Percentiles rank a stretch among this genome's conserved stretches.
Conservation (phyloP, 2,888 invertebrate genomes). For the Sialis fuliginosa region DNA sequence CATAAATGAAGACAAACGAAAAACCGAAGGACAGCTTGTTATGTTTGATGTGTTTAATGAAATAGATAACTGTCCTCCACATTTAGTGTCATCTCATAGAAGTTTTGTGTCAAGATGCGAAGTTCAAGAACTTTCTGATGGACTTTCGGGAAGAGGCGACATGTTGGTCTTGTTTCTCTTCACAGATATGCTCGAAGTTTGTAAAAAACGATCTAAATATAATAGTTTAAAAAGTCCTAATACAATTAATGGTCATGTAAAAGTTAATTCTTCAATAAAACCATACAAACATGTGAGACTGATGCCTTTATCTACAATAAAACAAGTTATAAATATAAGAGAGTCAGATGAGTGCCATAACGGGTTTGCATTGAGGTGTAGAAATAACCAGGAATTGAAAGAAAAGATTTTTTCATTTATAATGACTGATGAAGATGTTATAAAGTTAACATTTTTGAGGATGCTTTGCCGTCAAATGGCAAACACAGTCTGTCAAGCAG, state of each 20-base stretch:
- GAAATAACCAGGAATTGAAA: slow-evolving; percentile 69
- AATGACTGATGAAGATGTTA: slow-evolving; percentile 64
- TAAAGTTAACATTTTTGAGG: slow-evolving; percentile 65
- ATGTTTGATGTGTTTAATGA: slow-evolving; percentile 97
- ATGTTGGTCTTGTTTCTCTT: slow-evolving; percentile 81
- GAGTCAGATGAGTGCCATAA: slow-evolving; percentile 80
- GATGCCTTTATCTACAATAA: slow-evolving; percentile 75
- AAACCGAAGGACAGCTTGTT: slow-evolving; percentile 87
- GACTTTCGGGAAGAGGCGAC: slow-evolving; percentile 70
- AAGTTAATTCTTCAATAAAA: slow-evolving; percentile 46
- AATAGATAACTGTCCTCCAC: slow-evolving; percentile 93
- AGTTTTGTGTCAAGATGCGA: slow-evolving; percentile 77
- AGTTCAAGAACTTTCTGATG: slow-evolving; percentile 72
- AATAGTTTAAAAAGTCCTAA: slow-evolving; percentile 50
- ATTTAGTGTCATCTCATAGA: slow-evolving; percentile 83
- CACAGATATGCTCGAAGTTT: slow-evolving; percentile 87
- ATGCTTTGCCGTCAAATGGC: slow-evolving; percentile 81
- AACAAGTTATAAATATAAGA: slow-evolving; percentile 77
- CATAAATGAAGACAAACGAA: slow-evolving; percentile 95
- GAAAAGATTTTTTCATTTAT: slow-evolving; percentile 80
- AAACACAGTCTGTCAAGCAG: slow-evolving; percentile 79
- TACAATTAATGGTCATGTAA: slow-evolving; percentile 32
- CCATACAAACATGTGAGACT: slow-evolving; percentile 83
- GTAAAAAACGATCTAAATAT: slow-evolving; percentile 66
- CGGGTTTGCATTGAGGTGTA: slow-evolving; percentile 78